A percentile compares a stretch with the other conserved stretches of the same genome.
Evolutionary conservation across 2,113 vertebrate genomes (phyloP).

Genomic region (Myotis davidii): DNA sequence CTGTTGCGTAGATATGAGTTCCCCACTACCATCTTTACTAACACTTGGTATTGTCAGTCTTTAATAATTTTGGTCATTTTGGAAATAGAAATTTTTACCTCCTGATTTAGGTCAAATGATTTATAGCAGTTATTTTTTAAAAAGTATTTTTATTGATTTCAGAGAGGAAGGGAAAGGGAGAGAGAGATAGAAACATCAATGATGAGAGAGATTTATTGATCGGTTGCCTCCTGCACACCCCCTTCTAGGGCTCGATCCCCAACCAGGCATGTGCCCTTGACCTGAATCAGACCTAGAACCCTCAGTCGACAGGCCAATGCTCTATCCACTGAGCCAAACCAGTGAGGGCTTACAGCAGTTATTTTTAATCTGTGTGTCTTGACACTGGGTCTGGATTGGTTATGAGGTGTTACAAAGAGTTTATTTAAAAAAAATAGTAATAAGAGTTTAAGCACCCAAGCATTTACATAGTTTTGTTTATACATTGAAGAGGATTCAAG

Average conservation of each 20-base stretch:
- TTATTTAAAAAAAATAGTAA: background rate
- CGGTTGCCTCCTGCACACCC: too few relatives aligned
- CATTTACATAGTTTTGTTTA: conserved; percentile 10
- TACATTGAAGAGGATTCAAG: background rate
- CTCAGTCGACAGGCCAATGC: too few relatives aligned
- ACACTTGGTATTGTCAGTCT: background rate
- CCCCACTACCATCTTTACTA: background rate
- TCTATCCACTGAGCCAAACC: too few relatives aligned
- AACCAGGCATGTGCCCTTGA: too few relatives aligned
- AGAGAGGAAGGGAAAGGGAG: too few relatives aligned
- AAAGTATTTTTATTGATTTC: too few relatives aligned
- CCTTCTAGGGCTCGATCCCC: too few relatives aligned
- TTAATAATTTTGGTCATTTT: background rate
- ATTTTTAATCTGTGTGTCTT: background rate
- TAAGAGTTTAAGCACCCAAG: background rate
- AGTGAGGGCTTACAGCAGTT: too few relatives aligned
- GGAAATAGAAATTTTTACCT: background rate
- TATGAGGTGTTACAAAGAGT: background rate
- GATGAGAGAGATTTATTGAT: too few relatives aligned
- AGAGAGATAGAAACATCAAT: too few relatives aligned
- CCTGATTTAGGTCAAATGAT: background rate
- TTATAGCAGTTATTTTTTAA: background rate
- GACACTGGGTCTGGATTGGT: background rate
- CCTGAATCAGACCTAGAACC: too few relatives aligned
- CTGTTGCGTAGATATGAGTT: background rate